Percentiles rank a stretch among this genome's conserved stretches.
Conservation (phyloP, 64 coral and sea anemone species). For the Pocillopora verrucosa region DNA sequence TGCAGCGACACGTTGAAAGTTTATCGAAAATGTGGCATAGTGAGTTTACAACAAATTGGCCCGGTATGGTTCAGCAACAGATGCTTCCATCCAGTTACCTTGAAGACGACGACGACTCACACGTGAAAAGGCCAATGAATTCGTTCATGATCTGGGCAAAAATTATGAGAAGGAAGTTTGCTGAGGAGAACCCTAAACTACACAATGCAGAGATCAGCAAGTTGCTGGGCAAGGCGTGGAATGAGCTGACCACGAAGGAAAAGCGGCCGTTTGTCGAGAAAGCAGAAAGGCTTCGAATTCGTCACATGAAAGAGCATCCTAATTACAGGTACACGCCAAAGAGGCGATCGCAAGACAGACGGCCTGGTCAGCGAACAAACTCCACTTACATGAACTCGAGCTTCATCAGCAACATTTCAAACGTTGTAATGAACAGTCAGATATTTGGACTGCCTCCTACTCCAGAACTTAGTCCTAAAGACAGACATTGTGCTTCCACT, state of each 20-base stretch:
- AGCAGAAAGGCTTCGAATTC: conserved; percentile 92
- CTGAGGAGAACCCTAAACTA: conserved; percentile 96
- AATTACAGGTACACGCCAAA: conserved; percentile 96
- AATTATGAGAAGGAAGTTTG: conserved; percentile 98
- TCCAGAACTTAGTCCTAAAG: conserved; percentile 68
- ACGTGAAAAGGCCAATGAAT: conserved; percentile 98
- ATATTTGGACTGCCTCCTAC: conserved; percentile 59
- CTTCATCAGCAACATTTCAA: conserved; percentile 56
- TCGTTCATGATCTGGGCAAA: conserved; percentile 99
- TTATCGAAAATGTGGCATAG: conserved; percentile 57
- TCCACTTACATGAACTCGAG: conserved; percentile 62
- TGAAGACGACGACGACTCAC: conserved; percentile 88
- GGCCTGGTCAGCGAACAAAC: conserved; percentile 53
- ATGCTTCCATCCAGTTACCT: conserved; percentile 46
- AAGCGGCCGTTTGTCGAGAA: conserved; percentile 98
- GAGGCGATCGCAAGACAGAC: conserved; percentile 71
- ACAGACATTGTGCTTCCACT: conserved; percentile 42
- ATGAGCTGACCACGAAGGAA: conserved; percentile 96
- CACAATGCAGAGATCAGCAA: conserved; percentile 99
- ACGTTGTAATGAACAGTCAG: conserved; percentile 52
- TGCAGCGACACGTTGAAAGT: conserved; percentile 13
- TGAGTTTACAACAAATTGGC: conserved; percentile 45
- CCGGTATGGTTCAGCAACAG: conserved; percentile 39
- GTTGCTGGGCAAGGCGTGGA: conserved; percentile 96
- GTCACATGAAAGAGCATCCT: conserved; percentile 98